Evolutionary conservation across 1,140 invertebrate genomes (phyloP).

Genomic region (Odontomachus brunneus): DNA sequence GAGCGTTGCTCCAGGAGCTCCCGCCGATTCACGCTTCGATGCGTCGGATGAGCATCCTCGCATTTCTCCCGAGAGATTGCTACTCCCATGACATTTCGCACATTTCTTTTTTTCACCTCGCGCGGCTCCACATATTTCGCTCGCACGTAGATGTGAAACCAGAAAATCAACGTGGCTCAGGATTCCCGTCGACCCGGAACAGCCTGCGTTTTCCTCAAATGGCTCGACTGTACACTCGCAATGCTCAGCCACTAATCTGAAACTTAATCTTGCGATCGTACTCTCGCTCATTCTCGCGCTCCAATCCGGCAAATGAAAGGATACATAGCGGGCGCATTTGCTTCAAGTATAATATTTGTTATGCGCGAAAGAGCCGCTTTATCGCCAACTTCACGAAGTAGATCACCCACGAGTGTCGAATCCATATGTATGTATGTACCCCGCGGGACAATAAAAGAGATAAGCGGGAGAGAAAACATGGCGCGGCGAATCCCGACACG

Average conservation of each 20-base stretch:
- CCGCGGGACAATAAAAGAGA: neutral
- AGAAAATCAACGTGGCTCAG: neutral
- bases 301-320: neutral
- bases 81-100: conserved; percentile 22
- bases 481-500: neutral
- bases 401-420: neutral
- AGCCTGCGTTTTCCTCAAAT: conserved; percentile 44
- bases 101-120: neutral
- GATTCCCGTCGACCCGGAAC: conserved; percentile 30
- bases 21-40: conserved; percentile 38
- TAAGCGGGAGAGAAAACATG: neutral
- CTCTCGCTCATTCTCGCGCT: neutral
- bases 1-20: conserved; percentile 18
- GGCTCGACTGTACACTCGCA: neutral
- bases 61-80: conserved; percentile 29
- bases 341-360: neutral
- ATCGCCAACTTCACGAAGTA: neutral
- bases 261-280: conserved; percentile 27
- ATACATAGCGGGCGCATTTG: neutral
- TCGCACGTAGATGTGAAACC: neutral
- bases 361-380: neutral
- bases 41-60: neutral
- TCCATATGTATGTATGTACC: conserved; percentile 12
- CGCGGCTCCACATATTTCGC: neutral
- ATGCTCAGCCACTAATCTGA: conserved; percentile 25